These are phyloP conservation scores for Diorhabda elongata DNA, from an alignment of 1,140 invertebrate species.

Conservation along the genomic window DNA sequence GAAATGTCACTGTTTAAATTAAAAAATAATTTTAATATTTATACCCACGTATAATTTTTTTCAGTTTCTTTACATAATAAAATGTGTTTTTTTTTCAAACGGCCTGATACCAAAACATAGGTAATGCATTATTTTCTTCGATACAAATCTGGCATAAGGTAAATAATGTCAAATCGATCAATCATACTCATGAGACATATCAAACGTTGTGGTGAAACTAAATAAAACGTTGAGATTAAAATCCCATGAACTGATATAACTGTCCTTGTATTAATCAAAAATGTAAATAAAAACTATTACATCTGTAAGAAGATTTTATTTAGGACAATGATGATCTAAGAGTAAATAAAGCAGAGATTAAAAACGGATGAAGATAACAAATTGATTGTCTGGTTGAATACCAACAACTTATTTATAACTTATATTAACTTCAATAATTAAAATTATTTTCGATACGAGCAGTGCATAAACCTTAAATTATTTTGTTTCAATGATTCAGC, in stretches of 20 bases:
- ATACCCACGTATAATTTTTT: too few species aligned
- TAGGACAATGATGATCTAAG: conserved; percentile 7
- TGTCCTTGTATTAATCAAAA: neutral
- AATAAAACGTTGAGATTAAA: conserved; percentile 15
- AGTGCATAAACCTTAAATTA: too few species aligned
- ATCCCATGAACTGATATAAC: conserved; percentile 5
- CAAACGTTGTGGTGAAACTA: conserved; percentile 19
- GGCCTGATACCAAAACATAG: neutral
- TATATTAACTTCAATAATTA: too few species aligned
- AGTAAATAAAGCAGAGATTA: neutral
- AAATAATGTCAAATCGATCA: conserved; percentile 9
- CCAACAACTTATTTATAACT: too few species aligned
- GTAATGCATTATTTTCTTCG: neutral
- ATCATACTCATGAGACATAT: conserved; percentile 15
- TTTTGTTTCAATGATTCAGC: too few species aligned
- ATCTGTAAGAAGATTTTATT: conserved; percentile 5
- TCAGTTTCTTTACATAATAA: too few species aligned
- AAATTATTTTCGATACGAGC: too few species aligned
- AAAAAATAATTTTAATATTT: too few species aligned
- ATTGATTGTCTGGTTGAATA: neutral
- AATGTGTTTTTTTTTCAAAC: too few species aligned
- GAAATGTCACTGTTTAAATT: too few species aligned
- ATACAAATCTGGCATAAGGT: conserved; percentile 4
- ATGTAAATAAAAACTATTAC: conserved; percentile 1
- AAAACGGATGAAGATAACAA: neutral